Percentiles rank a stretch among this genome's conserved stretches.
Conservation (phyloP, 92 coral and sea anemone species). For the Chrysogorgia sp. region DNA sequence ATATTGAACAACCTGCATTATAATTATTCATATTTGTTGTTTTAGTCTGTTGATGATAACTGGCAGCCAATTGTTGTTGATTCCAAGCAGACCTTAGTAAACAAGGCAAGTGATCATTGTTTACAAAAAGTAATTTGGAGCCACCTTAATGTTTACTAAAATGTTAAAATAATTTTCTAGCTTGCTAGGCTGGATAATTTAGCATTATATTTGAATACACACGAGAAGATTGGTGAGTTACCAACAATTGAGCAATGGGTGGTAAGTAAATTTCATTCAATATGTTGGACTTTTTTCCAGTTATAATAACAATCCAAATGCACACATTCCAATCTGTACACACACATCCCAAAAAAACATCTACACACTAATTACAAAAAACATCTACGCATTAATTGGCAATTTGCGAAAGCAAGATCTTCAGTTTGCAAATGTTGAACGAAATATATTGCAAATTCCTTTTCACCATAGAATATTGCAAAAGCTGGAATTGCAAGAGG, state of each 20-base stretch:
- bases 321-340: too few relatives aligned
- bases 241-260: constrained; percentile 79
- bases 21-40: background rate
- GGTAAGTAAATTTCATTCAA: constrained; percentile 50
- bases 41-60: constrained; percentile 79
- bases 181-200: constrained; percentile 74
- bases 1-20: background rate
- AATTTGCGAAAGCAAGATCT: too few relatives aligned
- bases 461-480: constrained; percentile 69
- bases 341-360: too few relatives aligned
- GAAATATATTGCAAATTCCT: background rate
- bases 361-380: too few relatives aligned
- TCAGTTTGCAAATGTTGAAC: too few relatives aligned
- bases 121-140: constrained; percentile 6
- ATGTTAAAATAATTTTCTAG: constrained; percentile 20
- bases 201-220: constrained; percentile 76
- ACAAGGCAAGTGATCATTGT: constrained; percentile 62
- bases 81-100: constrained; percentile 65
- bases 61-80: constrained; percentile 76
- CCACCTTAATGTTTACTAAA: background rate
- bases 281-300: background rate
- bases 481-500: constrained; percentile 88
- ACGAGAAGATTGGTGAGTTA: constrained; percentile 68
- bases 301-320: too few relatives aligned
- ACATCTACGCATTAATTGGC: too few relatives aligned